Base-by-base conservation (phyloP, 2,888 invertebrate genomes). In the Mallateleia sp. region DNA sequence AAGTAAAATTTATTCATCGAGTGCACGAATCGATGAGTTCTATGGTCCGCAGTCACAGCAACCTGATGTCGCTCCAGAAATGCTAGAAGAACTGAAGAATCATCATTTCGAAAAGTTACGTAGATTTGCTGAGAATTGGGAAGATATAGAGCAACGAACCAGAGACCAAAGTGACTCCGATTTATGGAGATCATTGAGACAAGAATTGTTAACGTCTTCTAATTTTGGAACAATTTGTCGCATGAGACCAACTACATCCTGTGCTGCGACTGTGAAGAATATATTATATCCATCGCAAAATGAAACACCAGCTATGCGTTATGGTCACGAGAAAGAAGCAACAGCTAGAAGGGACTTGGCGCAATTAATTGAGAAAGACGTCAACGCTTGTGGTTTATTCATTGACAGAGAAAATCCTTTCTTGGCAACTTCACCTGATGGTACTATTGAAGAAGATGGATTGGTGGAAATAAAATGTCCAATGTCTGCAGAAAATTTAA, bases 251-350 rank as follows among this genome's bases (percentile, higher is more conserved):
- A 28, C 20, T 4, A 89, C 88, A 15, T 83, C 74, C 6, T 85
- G 83, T 24, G 66, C 38, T 28, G n/a, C 50, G 0, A 60, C 24
- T 14, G 88, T 89, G 14, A 81, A 81, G 42, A 74, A 47, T 22
- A 87, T 89, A 38, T 54, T 88, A 15, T 85, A 83, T 79, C 85
- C 88, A n/a, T n/a, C n/a, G n/a, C n/a, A n/a, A n/a, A n/a, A n/a
- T n/a, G n/a, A n/a, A n/a, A n/a, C n/a, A n/a, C n/a, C n/a, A n/a
- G n/a, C n/a, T n/a, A n/a, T n/a, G n/a, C n/a, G n/a, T n/a, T n/a
- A n/a, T n/a, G n/a, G n/a, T n/a, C n/a, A n/a, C n/a, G n/a, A n/a
- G n/a, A n/a, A n/a, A n/a, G n/a, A n/a, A n/a, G n/a, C n/a, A n/a
- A n/a, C n/a, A n/a, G n/a, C n/a, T n/a, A n/a, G n/a, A n/a, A n/a